Percentiles rank a stretch among this genome's conserved stretches.
Evolutionary conservation across 2,113 vertebrate genomes (phyloP).

Genomic region (Trogon melanurus): DNA sequence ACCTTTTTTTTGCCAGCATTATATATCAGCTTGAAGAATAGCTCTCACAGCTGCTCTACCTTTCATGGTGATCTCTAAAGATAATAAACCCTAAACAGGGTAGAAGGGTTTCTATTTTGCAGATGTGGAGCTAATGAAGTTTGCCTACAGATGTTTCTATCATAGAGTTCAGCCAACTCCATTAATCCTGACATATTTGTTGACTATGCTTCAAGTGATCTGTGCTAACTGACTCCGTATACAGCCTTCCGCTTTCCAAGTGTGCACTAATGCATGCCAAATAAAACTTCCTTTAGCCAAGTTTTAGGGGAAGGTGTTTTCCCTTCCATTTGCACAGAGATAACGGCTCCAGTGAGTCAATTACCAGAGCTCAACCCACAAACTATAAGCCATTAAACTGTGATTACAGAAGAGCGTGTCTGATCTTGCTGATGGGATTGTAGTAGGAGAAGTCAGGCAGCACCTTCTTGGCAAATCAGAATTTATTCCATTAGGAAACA

Average conservation of each 20-base stretch:
- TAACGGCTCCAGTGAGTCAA: not conserved
- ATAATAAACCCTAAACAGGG: not conserved
- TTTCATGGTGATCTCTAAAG: not conserved
- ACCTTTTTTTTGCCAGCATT: not conserved
- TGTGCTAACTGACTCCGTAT: not conserved
- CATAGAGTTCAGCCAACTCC: not conserved
- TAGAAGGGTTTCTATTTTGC: not conserved
- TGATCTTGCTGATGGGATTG: not conserved
- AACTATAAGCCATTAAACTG: not conserved
- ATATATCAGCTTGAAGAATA: not conserved
- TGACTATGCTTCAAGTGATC: not conserved
- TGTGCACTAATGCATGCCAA: not conserved
- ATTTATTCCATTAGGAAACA: not conserved
- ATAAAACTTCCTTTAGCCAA: not conserved
- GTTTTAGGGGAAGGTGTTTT: slow-evolving; percentile 26
- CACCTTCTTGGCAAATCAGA: not conserved
- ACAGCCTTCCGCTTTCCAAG: slow-evolving; percentile 26
- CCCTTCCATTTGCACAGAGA: not conserved
- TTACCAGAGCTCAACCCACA: not conserved
- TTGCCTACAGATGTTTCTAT: not conserved
- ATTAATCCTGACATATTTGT: not conserved
- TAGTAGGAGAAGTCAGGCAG: not conserved
- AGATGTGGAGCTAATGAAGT: not conserved
- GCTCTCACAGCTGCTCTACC: not conserved
- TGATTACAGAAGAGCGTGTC: not conserved